phyloP scores from a whole-genome alignment of 2,113 vertebrate genomes.

The Leiothrix lutea region DNA sequence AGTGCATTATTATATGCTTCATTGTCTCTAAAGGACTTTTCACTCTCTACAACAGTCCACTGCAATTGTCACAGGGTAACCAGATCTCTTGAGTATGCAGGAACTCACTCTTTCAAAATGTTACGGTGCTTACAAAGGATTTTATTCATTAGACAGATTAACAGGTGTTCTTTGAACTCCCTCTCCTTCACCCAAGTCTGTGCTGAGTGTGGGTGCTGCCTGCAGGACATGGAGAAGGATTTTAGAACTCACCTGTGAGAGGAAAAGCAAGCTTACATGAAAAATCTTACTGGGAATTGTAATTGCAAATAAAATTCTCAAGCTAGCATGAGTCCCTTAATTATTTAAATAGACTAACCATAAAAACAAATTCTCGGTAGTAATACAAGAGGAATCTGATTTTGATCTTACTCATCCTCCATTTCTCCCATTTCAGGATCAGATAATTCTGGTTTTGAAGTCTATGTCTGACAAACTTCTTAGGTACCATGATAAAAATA shows the following conservation, averaged over 20 bases:
- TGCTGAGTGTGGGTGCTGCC: neutral
- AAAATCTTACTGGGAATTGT: neutral
- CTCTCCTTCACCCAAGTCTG: neutral
- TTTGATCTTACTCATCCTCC: neutral
- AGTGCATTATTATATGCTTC: neutral
- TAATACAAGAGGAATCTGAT: neutral
- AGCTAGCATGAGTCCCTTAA: neutral
- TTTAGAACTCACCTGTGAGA: neutral
- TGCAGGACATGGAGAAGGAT: neutral
- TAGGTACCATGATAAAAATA: neutral
- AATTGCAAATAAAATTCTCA: neutral
- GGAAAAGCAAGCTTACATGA: neutral
- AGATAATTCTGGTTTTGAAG: neutral
- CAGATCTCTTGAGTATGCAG: conserved; percentile 56
- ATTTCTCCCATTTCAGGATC: neutral
- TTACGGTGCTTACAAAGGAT: conserved; percentile 62
- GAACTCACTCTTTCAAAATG: conserved; percentile 59
- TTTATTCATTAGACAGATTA: conserved; percentile 66
- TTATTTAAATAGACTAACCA: neutral
- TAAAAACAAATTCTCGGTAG: neutral
- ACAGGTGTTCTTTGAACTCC: conserved; percentile 45
- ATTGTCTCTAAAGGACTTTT: conserved; percentile 34
- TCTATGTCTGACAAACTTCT: neutral
- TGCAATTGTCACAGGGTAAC: conserved; percentile 64
- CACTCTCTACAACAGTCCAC: conserved; percentile 41